These are phyloP conservation scores for Drosophila gaucha DNA, from an alignment of 2,888 invertebrate species.

Conservation along the genomic window DNA sequence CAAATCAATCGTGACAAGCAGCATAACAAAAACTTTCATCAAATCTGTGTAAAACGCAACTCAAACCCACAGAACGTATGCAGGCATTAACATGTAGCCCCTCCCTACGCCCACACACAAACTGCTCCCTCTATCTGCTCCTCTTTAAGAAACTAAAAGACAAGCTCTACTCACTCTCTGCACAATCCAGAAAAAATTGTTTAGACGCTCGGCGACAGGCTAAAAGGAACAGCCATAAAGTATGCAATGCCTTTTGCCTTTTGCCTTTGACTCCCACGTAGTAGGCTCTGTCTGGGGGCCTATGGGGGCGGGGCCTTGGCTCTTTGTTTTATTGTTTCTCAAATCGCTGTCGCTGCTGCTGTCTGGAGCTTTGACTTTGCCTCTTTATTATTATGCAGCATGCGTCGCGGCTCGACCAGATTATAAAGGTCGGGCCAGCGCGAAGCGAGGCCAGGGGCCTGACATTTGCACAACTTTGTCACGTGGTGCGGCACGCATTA, in stretches of 20 bases:
- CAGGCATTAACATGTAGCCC: slow-evolving; percentile 17
- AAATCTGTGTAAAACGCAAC: slow-evolving; percentile 30
- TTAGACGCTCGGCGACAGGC: slow-evolving; percentile 38
- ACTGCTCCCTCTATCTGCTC: neutral
- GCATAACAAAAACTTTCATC: slow-evolving; percentile 19
- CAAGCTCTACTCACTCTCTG: slow-evolving; percentile 10
- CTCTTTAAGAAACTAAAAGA: slow-evolving; percentile 26
- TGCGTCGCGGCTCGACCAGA: slow-evolving; percentile 59
- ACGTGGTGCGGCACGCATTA: slow-evolving; percentile 56
- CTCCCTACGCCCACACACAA: neutral
- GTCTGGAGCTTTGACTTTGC: slow-evolving; percentile 54
- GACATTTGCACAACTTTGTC: slow-evolving; percentile 63
- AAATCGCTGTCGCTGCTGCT: slow-evolving; percentile 50
- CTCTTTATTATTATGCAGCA: slow-evolving; percentile 62
- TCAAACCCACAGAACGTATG: slow-evolving; percentile 9
- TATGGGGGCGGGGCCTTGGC: slow-evolving; percentile 12
- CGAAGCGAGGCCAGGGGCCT: neutral
- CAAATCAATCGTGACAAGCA: slow-evolving; percentile 32
- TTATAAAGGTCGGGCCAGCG: slow-evolving; percentile 53
- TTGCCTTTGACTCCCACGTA: slow-evolving; percentile 29
- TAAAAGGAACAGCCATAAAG: slow-evolving; percentile 45
- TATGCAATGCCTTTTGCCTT: slow-evolving; percentile 48
- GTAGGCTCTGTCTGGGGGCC: slow-evolving; percentile 24
- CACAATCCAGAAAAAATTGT: slow-evolving; percentile 43
- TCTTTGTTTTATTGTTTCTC: slow-evolving; percentile 66